Percentiles rank a stretch among this genome's conserved stretches.
Evolutionary conservation across 53 echinoderm and acorn worm genomes (phyloP).

Genomic region (Astropecten irregularis): DNA sequence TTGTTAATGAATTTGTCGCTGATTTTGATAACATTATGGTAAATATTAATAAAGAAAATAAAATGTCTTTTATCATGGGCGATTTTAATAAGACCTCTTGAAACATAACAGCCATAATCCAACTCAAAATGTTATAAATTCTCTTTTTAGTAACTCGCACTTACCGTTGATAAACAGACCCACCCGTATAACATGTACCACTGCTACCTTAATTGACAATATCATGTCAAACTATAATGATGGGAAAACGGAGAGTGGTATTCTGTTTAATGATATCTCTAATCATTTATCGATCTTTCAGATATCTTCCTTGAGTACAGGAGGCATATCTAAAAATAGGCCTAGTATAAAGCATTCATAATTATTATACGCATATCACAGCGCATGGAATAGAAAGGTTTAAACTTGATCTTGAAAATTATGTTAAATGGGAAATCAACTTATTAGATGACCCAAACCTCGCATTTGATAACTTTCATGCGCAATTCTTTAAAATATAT

Average conservation of each 20-base stretch:
- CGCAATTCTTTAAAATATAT: neutral
- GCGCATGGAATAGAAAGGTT: neutral
- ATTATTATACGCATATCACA: neutral
- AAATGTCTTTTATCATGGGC: too few relatives aligned
- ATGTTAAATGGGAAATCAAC: neutral
- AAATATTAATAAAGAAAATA: too few relatives aligned
- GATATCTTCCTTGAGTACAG: neutral
- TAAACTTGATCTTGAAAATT: neutral
- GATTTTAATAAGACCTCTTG: constrained; percentile 19
- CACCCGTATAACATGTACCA: constrained; percentile 7
- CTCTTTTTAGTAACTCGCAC: too few relatives aligned
- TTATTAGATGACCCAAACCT: neutral
- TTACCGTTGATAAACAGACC: neutral
- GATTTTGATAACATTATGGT: too few relatives aligned
- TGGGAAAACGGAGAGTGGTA: neutral
- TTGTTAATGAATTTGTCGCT: neutral
- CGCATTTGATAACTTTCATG: neutral
- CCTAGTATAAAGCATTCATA: neutral
- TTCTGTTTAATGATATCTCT: too few relatives aligned
- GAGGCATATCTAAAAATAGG: neutral
- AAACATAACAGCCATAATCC: neutral
- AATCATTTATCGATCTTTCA: neutral
- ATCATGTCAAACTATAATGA: neutral
- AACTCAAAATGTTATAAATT: neutral
- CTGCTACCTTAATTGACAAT: constrained; percentile 19